Conservation (phyloP, 2,797 vertebrate genomes). For the Limnodromus scolopaceus region DNA sequence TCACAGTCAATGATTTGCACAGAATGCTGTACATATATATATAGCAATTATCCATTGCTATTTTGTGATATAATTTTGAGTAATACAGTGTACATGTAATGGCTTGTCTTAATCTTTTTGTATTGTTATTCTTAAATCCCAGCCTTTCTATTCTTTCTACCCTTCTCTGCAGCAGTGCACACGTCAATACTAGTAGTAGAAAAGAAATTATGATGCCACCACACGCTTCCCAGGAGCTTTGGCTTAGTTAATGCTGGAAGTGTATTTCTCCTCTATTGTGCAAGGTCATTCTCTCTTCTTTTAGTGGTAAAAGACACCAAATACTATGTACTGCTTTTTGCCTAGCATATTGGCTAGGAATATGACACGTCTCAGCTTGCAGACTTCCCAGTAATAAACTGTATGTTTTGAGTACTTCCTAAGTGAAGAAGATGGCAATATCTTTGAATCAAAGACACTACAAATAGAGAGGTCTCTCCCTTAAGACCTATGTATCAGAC, state of each 20-base stretch:
- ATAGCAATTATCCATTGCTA: background rate
- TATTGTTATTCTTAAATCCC: background rate
- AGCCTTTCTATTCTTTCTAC: background rate
- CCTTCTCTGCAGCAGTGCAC: background rate
- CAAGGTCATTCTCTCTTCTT: slow-evolving; percentile 15
- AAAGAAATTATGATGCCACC: slow-evolving; percentile 16
- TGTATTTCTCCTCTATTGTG: background rate
- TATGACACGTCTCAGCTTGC: background rate
- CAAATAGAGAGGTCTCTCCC: background rate
- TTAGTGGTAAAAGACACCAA: background rate
- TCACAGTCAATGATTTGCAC: background rate
- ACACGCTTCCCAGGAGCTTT: background rate
- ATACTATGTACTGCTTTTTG: background rate
- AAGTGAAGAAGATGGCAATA: slow-evolving; percentile 22
- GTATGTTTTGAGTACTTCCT: background rate
- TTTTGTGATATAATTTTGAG: background rate
- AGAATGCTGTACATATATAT: background rate
- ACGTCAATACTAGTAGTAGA: background rate
- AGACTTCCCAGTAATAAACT: background rate
- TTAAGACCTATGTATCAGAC: background rate
- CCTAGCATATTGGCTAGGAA: background rate
- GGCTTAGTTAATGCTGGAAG: background rate
- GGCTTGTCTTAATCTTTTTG: background rate
- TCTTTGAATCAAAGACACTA: slow-evolving; percentile 21
- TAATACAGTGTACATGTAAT: background rate